A percentile compares a stretch with the other conserved stretches of the same genome.
phyloP scores from a whole-genome alignment of 2,797 vertebrate genomes.

The Melanogrammus aeglefinus region DNA sequence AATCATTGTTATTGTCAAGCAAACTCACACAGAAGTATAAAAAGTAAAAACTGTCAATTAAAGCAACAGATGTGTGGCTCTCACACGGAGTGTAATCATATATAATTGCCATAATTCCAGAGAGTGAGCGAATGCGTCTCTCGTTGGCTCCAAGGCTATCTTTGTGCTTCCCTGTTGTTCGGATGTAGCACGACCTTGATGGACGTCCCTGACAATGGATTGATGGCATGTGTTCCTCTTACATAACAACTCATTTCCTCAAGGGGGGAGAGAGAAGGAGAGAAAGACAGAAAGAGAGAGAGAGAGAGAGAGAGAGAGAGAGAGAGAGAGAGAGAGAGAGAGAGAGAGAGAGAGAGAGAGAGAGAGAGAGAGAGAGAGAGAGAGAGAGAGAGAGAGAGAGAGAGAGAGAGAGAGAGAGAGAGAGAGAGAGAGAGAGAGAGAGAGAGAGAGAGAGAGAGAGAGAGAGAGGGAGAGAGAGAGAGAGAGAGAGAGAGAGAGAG shows the following conservation, averaged over 20 bases:
- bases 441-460: not conserved
- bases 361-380: not conserved
- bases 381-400: too few relatives aligned
- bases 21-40: not conserved
- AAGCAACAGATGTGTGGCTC: not conserved
- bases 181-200: not conserved
- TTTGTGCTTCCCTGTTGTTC: not conserved
- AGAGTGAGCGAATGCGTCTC: not conserved
- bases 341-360: not conserved
- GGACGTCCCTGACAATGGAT: constrained; percentile 22
- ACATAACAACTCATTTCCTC: constrained; percentile 43
- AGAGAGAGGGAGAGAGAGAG: not conserved
- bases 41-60: not conserved
- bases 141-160: not conserved
- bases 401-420: not conserved
- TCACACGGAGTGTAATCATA: not conserved
- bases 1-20: not conserved
- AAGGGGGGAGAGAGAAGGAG: constrained; percentile 16
- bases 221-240: constrained; percentile 35
- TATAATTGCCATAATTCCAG: not conserved
- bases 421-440: not conserved
- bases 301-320: not conserved
- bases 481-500: not conserved
- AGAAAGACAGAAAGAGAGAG: not conserved
- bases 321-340: not conserved